Base-by-base conservation (phyloP, 1,140 invertebrate species). In the Archivesica marissinica region DNA sequence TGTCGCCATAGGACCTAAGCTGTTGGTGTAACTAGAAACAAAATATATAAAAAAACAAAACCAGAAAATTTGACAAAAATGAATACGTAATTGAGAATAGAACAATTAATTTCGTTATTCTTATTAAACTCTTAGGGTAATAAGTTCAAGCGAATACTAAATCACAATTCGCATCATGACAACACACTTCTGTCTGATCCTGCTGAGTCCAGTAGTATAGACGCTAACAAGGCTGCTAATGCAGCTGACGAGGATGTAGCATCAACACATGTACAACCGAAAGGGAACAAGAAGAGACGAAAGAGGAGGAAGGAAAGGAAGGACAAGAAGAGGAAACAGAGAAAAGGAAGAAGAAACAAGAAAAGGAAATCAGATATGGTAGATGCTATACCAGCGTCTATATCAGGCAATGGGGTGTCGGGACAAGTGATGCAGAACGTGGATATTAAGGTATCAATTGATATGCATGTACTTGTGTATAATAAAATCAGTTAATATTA, bases 261-360 rank as follows among this genome's bases (percentile, higher is more conserved):
- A 0, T 39, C n/a, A 11, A 44, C 44, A 17, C 30, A 33, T 38
- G 44, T 25, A 3, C n/a, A 72, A 33, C 50, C 28, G 41, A 72
- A 72, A 50, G 41, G 50, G 1, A 72, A 72, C 17, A 72, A 72
- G 41, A 72, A 50, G 11, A 41, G 59, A 70, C 38, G 70, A 83
- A 85, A 68, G 35, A 85, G 66, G 76, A 76, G 47, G 44, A 83
- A 76, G 68, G 78, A 85, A 56, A 87, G 47, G 30, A 85, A 86
- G 30, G 39, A 61, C n/a, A 78, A 75, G 33, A 87, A 87, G 13
- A 88, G 86, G 41, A 74, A 68, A 35, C 86, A 75, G 6, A 86
- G 70, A 33, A 90, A 89, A 72, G 83, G 86, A 76, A 86, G 66
- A 30, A 90, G 87, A 61, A 84, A 85, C 39, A 56, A 87, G 68